A percentile compares a stretch with the other conserved stretches of the same genome.
Evolutionary conservation across 2,797 vertebrate genomes (phyloP).

Genomic region (Aplochiton taeniatus): DNA sequence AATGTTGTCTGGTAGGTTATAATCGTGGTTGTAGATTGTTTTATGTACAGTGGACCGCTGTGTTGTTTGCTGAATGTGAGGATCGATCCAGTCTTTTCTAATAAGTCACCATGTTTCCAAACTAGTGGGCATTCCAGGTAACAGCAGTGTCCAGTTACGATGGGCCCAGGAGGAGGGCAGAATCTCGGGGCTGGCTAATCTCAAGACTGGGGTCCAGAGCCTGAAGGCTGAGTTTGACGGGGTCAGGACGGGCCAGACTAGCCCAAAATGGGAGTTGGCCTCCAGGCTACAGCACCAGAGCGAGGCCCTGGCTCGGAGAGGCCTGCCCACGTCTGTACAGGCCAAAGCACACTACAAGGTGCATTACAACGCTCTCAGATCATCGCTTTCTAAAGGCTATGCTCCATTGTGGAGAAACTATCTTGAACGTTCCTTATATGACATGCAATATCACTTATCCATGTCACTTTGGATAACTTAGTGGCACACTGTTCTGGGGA

Average conservation of each 20-base stretch:
- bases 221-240: constrained; percentile 61
- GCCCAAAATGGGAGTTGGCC: constrained; percentile 47
- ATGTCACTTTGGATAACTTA: too few relatives aligned
- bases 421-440: too few relatives aligned
- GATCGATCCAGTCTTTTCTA: not conserved
- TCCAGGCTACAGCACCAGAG: constrained; percentile 69
- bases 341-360: constrained; percentile 75
- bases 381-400: too few relatives aligned
- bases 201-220: constrained; percentile 61
- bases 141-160: constrained; percentile 49
- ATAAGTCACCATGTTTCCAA: constrained; percentile 3
- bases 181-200: constrained; percentile 47
- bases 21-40: too few relatives aligned
- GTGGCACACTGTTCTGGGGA: too few relatives aligned
- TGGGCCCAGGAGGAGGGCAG: constrained; percentile 47
- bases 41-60: too few relatives aligned
- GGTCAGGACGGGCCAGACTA: constrained; percentile 25
- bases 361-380: not conserved
- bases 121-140: constrained; percentile 72
- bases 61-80: too few relatives aligned
- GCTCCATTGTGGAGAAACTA: too few relatives aligned
- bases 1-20: too few relatives aligned
- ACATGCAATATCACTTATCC: too few relatives aligned
- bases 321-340: constrained; percentile 63
- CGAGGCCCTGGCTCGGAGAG: constrained; percentile 57